Evolutionary conservation across 2,888 invertebrate genomes (phyloP).

Genomic region (Prosapia bicincta): DNA sequence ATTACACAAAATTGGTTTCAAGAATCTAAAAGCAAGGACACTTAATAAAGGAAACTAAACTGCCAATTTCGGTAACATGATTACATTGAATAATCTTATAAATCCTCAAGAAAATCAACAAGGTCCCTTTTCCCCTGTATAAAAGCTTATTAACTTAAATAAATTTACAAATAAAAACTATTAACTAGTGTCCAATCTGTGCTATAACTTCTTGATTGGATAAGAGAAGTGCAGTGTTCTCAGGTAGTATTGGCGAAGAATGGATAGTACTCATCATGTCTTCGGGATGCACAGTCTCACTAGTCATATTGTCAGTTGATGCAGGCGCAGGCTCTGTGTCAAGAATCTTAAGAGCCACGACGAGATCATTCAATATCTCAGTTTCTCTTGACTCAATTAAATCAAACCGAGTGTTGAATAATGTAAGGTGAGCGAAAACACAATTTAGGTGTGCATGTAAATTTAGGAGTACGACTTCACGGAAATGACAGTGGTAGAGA

Average conservation of each 20-base stretch:
- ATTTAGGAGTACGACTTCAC: conserved; percentile 88
- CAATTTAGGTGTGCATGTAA: conserved; percentile 96
- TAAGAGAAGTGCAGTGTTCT: conserved; percentile 26
- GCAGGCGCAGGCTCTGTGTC: conserved; percentile 30
- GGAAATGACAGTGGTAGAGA: conserved; percentile 96
- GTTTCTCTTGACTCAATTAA: conserved; percentile 83
- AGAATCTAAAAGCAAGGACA: not conserved
- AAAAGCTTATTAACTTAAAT: conserved; percentile 3
- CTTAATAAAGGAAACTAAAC: not conserved
- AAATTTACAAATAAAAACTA: not conserved
- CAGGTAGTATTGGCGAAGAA: conserved; percentile 19
- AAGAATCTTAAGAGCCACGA: conserved; percentile 64
- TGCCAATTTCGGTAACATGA: not conserved
- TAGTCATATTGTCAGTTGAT: not conserved
- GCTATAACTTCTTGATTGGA: conserved; percentile 29
- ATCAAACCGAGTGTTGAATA: conserved; percentile 74
- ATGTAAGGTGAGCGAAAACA: conserved; percentile 95
- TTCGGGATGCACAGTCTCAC: conserved; percentile 9
- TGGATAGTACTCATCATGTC: conserved; percentile 15
- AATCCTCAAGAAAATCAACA: conserved; percentile 18
- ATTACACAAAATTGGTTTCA: too few species aligned
- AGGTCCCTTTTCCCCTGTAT: not conserved
- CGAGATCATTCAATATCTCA: conserved; percentile 88
- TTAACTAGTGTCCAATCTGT: conserved; percentile 27
- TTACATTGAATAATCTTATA: not conserved